Conservation (phyloP, 2,113 vertebrate species). For the Labeo rohita region DNA sequence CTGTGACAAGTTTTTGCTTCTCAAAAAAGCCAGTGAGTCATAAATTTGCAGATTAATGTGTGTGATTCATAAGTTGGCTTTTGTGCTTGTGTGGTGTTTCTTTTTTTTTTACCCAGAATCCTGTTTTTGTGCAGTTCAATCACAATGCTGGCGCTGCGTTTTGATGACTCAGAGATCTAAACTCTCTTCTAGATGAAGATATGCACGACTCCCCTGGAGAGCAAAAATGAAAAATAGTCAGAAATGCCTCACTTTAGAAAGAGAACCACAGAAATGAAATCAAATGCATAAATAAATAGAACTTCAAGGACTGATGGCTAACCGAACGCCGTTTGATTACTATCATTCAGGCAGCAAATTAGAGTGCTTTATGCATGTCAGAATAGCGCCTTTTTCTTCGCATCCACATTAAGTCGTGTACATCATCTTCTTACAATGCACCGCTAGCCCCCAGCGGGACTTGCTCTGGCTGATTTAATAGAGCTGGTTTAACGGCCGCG, state of each 20-base stretch:
- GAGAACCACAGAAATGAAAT: neutral
- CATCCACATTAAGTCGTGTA: neutral
- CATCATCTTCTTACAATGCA: conserved; percentile 10
- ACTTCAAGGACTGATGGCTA: neutral
- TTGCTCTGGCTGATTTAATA: conserved; percentile 21
- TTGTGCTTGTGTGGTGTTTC: conserved; percentile 46
- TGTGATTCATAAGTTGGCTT: conserved; percentile 52
- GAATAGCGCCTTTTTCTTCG: neutral
- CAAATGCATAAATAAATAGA: conserved; percentile 4
- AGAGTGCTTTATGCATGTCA: conserved; percentile 3
- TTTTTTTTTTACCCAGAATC: conserved; percentile 52
- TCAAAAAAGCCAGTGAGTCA: conserved; percentile 21
- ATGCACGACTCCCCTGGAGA: conserved; percentile 11
- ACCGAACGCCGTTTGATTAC: neutral
- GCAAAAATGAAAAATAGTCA: neutral
- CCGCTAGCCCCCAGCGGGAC: neutral
- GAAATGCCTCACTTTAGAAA: neutral
- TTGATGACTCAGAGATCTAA: conserved; percentile 47
- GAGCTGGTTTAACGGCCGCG: neutral
- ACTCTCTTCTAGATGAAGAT: conserved; percentile 25
- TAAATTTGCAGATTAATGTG: conserved; percentile 40
- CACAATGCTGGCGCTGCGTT: conserved; percentile 32
- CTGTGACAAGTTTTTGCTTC: neutral
- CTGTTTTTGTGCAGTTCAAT: conserved; percentile 51
- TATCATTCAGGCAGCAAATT: neutral